Evolutionary conservation across 2,888 invertebrate species (phyloP), one percentile per base, ranked within the genome.

Genomic region (Drosophila suboccidentalis): DNA sequence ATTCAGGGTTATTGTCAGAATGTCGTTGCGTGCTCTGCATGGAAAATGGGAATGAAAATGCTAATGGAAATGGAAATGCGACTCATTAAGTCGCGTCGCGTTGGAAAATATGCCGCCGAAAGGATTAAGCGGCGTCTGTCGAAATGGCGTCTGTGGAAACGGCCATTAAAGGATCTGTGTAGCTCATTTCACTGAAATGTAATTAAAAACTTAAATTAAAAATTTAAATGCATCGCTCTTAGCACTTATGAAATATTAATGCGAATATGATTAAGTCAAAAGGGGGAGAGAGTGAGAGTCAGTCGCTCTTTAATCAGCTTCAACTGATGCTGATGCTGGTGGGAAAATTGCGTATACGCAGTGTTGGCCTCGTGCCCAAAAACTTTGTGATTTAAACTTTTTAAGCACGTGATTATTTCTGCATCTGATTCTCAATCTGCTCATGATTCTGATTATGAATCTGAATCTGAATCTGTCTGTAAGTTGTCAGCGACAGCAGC

Each of bases 161-260:
- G 74, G 41, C 74, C 72, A 75, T 86, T 82, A 72, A 80, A 68
- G 71, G 70, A 75, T 65, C 65, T 64, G 53, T 39, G 22, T 46
- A 51, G 57, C 44, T 43, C 55, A 41, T 15, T 62, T 10, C 47
- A 34, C 49, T 49, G 59, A 43, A 61, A 68, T 71, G 75, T 81
- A 81, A 82, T 84, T 82, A 80, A 80, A 82, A 75, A 75, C 74
- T 74, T 83, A 80, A 82, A 88, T 80, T 83, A 88, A 75, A 72
- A 71, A 72, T 82, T 82, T 75, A 88, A 89, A 82, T 72, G 83
- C 67, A 58, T 29, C 61, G 66, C 68, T 68, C 62, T 87, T 80
- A 73, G 71, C 71, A 67, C 59, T 82, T 75, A 72, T 89, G 69
- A 86, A 89, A 89, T 83, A 80, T 88, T 86, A 75, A 86, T 78